Evolutionary conservation across 2,113 vertebrate genomes (phyloP).

Genomic region (Halichoerus grypus): DNA sequence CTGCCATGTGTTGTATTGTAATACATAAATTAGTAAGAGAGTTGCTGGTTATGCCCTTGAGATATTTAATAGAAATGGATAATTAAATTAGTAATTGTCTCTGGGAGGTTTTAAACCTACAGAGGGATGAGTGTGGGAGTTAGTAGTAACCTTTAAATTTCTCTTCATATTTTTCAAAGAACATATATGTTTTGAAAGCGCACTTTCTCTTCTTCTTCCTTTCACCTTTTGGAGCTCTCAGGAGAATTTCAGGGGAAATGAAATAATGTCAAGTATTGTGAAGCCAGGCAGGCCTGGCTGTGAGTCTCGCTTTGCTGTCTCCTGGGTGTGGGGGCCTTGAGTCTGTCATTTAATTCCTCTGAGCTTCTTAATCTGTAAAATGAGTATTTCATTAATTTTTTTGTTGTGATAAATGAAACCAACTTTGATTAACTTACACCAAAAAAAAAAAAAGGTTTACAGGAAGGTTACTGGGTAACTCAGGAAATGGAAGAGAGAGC

Average conservation of each 20-base stretch:
- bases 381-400: constrained; percentile 3
- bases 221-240: background rate
- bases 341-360: background rate
- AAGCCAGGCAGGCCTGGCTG: background rate
- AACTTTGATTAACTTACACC: constrained; percentile 5
- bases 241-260: background rate
- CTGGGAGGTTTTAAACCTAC: constrained; percentile 27
- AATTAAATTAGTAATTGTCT: constrained; percentile 62
- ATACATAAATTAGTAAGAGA: constrained; percentile 40
- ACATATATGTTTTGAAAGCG: background rate
- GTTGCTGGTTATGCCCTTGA: background rate
- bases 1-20: background rate
- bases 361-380: constrained; percentile 11
- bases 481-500: background rate
- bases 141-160: constrained; percentile 49
- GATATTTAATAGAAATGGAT: constrained; percentile 37
- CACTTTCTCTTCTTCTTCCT: background rate
- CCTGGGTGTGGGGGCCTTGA: background rate
- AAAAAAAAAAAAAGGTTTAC: background rate
- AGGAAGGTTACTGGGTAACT: background rate
- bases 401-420: background rate
- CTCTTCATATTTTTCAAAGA: constrained; percentile 3
- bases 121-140: background rate
- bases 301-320: background rate
- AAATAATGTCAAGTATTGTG: background rate